Base-by-base conservation (phyloP, 2,113 vertebrate genomes). In the Ophiodon elongatus region DNA sequence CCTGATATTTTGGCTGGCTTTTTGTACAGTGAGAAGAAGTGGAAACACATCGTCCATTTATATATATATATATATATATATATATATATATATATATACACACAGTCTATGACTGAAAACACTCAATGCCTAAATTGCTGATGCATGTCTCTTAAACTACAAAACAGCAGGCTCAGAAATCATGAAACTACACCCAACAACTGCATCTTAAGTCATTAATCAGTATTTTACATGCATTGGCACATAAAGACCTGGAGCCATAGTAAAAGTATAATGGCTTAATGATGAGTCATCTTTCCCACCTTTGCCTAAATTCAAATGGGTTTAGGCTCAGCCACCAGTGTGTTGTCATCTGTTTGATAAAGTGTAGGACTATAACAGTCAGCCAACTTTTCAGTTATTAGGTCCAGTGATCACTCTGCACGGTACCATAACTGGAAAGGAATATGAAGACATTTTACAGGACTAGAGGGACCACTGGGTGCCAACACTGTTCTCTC, bases 361-460 rank as follows among this genome's bases (percentile, higher is more conserved):
- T 76, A 83, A 82, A 54, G 60, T 76, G 45, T 50, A 67, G 69
- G 47, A 54, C 41, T 72, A 75, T 21, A 82, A 65, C n/a, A 0
- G 39, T 76, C 84, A 69, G 76, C 56, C 76, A 66, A 69, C 76
- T 71, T 82, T 81, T 80, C 52, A 71, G 77, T 66, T 73, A 82
- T 86, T 82, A 88, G 79, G 65, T 63, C 72, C 73, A 79, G 29
- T 82, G 67, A 79, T 86, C 78, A 82, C 63, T 80, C 78, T 62
- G 81, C 75, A 66, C 71, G 74, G 68, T 15, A 25, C 78, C 35
- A 71, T 79, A 66, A 69, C 50, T 39, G 52, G 33, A 70, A 54
- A 88, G 21, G 13, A 80, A 76, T 72, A 41, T 68, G 57, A 85
- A 67, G 41, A 27, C 76, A 62, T 84, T 80, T 87, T 64, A 64